Evolutionary conservation across 2,888 invertebrate genomes (phyloP), one percentile per base, ranked within the genome.

Genomic region (Euzetes globulus): DNA sequence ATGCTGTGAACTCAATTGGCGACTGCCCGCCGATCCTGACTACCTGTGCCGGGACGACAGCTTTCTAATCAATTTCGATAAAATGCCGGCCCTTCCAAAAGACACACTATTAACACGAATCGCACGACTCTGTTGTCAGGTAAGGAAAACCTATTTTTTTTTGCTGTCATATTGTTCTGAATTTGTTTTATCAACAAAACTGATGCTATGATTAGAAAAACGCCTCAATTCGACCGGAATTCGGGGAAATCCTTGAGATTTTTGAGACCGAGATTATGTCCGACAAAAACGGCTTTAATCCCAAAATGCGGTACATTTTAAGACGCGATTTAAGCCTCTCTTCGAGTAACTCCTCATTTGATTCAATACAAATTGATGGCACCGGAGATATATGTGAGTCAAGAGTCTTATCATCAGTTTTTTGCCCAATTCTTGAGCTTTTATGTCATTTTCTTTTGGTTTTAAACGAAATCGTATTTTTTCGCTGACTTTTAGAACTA

Each of bases 1-100:
- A 80, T 86, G 94, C 80, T 96, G 96, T 86, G 97, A 98, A 85
- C 87, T 96, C 79, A 96, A 97, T 80, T 96, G 95, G 78, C 87
- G 93, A 82, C 89, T 94, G 80, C 91, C 93, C 81, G 93, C 94
- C 78, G 94, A 94, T 84, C 94, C 94, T 71, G 94, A 94, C 85
- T 87, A 90, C 81, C 86, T 96, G 81, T 94, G 95, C 71, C 88
- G 96, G 81, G 90, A 92, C 85, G 84, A 74, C 58, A 50, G 37
- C 60, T 74, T 71, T 74, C 37, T 58, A 17, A 63, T 74, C 15
- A 71, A 71, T 60, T 74, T 74, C 37, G 50, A 25, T 13, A 74
- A 74, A 71, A 27, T 74, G 25, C 33, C 70, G 9, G 41, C 37
- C 22, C n/a, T 13, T 25, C 29, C 13, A 2, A 73, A 27, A 29